Percentiles rank a stretch among this genome's conserved stretches.
Conservation (phyloP, 2,113 vertebrate species). For the Ictalurus furcatus region DNA sequence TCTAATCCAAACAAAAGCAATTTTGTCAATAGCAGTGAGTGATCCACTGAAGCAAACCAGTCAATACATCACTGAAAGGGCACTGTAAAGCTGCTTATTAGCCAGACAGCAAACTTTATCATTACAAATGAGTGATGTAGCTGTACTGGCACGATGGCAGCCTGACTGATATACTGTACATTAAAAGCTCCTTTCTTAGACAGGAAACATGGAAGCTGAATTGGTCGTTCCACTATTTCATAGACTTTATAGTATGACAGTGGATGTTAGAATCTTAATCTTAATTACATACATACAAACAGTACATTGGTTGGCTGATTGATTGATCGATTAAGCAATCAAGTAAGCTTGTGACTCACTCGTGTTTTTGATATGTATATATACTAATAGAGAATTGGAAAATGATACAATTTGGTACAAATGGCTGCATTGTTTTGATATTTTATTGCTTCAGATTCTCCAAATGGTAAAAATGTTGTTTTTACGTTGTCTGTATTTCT, state of each 20-base stretch:
- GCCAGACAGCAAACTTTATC: background rate
- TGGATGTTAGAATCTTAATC: background rate
- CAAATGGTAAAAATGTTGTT: too few species aligned
- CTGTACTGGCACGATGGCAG: background rate
- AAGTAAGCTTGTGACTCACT: background rate
- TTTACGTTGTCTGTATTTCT: background rate
- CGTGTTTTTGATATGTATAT: background rate
- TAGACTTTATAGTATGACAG: background rate
- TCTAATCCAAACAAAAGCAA: conserved; percentile 1
- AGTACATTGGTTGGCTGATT: background rate
- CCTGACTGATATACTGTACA: background rate
- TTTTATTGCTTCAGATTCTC: too few species aligned
- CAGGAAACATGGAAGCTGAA: background rate
- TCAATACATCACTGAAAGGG: conserved; percentile 10
- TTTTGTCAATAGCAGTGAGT: conserved; percentile 46
- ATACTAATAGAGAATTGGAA: background rate
- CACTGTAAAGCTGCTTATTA: conserved; percentile 27
- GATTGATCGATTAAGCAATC: background rate
- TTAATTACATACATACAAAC: background rate
- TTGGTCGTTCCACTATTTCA: background rate
- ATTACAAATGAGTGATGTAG: conserved; percentile 15
- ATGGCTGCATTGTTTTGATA: too few species aligned
- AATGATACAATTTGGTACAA: too few species aligned
- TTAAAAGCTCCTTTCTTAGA: background rate
- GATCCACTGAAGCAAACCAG: conserved; percentile 4